Base-by-base conservation (phyloP, 2,888 invertebrate genomes). In the Listrodromus nycthemerus region DNA sequence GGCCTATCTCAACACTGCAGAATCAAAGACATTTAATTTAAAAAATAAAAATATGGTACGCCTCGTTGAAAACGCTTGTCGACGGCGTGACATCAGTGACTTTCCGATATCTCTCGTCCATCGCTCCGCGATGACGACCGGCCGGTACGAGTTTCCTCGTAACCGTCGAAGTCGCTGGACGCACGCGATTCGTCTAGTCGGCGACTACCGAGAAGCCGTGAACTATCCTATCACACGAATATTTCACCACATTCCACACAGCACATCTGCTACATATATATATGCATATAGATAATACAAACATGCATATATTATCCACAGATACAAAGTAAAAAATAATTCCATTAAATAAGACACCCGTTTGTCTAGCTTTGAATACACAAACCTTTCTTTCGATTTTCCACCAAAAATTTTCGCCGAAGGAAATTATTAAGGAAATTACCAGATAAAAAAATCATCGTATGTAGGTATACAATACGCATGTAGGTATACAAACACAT, bases 211-310 rank as follows among this genome's bases (percentile, higher is more conserved):
- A 55, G 55, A 55, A 52, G 2, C 21, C 52, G 10, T 52, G 52
- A 52, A 55, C 55, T 55, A 21, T 45, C 55, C 55, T 13, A 55
- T 55, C 55, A 55, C 24, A 55, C 55, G 41, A 45, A 45, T 45
- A 16, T 16, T 45, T 45, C 41, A 45, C 16, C 41, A 45, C 41
- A 16, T 45, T 16, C 3, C 4, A 45, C 16, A 16, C 41, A 45
- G 41, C 16, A 45, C 13, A 6, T 30, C 5, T 30, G 10, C 10
- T 10, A 37, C 3, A 37, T 37, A 37, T 37, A 41, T 13, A 41
- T 41, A 13, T 13, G 2, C 13, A 41, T 2, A 41, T 13, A 41
- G 10, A 45, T 16, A 45, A 45, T 45, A 45, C 16, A 0, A 1
- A 55, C 10, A 55, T 24, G 24, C 10, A 13, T 55, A 2, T 55